Conservation (phyloP, 1,140 invertebrate species). For the Leucophenga varia region DNA sequence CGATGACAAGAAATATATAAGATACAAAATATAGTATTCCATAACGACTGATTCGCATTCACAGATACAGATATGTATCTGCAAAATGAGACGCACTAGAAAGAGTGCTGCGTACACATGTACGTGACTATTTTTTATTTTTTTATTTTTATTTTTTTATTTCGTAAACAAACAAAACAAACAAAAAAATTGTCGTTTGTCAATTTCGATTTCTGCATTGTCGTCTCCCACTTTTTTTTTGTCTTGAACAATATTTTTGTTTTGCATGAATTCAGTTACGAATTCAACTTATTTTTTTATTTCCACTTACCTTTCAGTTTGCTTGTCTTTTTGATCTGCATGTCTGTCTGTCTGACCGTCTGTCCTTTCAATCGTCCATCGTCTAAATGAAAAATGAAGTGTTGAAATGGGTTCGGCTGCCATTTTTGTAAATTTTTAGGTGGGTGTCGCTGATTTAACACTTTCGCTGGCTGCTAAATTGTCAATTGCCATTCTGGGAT, state of each 20-base stretch:
- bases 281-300: too few relatives aligned
- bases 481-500: neutral
- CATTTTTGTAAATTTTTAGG: conserved; percentile 36
- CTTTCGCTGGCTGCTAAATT: conserved; percentile 34
- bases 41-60: too few relatives aligned
- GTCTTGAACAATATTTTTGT: conserved; percentile 25
- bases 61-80: too few relatives aligned
- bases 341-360: conserved; percentile 7
- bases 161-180: too few relatives aligned
- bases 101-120: too few relatives aligned
- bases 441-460: conserved; percentile 48
- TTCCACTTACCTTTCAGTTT: conserved; percentile 1
- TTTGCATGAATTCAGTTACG: conserved; percentile 32
- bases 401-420: conserved; percentile 32
- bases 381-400: conserved; percentile 8
- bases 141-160: conserved; percentile 6
- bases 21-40: too few relatives aligned
- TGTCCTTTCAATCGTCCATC: neutral
- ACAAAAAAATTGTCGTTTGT: conserved; percentile 37
- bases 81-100: too few relatives aligned
- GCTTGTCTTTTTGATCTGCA: neutral
- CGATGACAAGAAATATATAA: too few relatives aligned
- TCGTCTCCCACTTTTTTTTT: conserved; percentile 13
- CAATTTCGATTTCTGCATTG: conserved; percentile 19
- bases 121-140: conserved; percentile 18